Conservation (phyloP, 2,888 invertebrate species). For the Andrena chrysosceles region DNA sequence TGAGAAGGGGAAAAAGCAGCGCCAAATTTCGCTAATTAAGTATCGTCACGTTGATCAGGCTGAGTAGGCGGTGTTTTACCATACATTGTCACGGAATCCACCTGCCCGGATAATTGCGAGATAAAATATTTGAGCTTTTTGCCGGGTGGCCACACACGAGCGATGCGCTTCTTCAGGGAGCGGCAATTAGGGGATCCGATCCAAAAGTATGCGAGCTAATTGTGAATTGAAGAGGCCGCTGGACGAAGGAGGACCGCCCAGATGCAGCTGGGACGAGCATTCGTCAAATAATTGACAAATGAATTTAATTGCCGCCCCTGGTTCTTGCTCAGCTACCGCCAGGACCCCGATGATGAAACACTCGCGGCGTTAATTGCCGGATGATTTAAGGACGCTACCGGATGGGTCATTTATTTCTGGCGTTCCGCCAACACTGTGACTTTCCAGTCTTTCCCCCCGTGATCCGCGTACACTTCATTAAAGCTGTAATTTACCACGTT, state of each 20-base stretch:
- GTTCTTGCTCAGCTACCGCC: slow-evolving; percentile 69
- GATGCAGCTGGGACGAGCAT: slow-evolving; percentile 65
- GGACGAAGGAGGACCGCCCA: slow-evolving; percentile 59
- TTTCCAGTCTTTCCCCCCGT: background rate
- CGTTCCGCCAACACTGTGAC: slow-evolving; percentile 11
- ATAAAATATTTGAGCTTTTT: slow-evolving; percentile 65
- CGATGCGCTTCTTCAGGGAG: slow-evolving; percentile 46
- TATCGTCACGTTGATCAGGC: slow-evolving; percentile 37
- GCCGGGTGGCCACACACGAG: slow-evolving; percentile 59
- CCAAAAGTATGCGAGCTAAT: slow-evolving; percentile 76
- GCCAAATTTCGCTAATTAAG: slow-evolving; percentile 52
- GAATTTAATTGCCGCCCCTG: slow-evolving; percentile 80
- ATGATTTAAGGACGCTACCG: slow-evolving; percentile 64
- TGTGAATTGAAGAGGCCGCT: slow-evolving; percentile 74
- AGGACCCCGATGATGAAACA: slow-evolving; percentile 63
- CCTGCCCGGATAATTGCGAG: slow-evolving; percentile 60
- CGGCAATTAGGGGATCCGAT: slow-evolving; percentile 75
- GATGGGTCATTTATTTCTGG: slow-evolving; percentile 26
- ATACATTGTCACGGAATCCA: slow-evolving; percentile 56
- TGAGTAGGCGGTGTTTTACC: background rate
- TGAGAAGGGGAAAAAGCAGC: background rate
- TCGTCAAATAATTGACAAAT: slow-evolving; percentile 82
- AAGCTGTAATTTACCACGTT: background rate
- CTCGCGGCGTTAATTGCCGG: slow-evolving; percentile 68
- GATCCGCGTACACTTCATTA: background rate